Evolutionary conservation across 2,888 invertebrate species (phyloP).

Genomic region (Tillus elongatus): DNA sequence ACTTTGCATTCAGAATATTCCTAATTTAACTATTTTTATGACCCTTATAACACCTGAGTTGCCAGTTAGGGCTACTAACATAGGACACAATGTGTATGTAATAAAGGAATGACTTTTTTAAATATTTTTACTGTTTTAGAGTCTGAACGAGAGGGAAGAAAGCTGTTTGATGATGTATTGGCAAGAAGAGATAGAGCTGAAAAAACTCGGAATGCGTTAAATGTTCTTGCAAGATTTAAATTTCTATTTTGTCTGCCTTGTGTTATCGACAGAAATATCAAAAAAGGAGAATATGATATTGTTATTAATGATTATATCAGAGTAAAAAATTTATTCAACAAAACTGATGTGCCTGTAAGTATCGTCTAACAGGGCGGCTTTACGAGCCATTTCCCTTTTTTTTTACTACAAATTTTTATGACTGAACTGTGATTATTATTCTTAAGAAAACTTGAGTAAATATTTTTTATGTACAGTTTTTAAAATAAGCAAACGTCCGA

Average conservation of each 20-base stretch:
- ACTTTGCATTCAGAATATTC: too few relatives aligned
- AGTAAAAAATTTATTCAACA: conserved; percentile 91
- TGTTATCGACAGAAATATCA: conserved; percentile 86
- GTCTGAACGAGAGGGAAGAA: conserved; percentile 85
- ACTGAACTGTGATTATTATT: too few relatives aligned
- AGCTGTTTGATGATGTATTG: conserved; percentile 86
- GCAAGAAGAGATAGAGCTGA: conserved; percentile 91
- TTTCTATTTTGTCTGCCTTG: conserved; percentile 94
- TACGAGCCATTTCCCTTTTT: too few relatives aligned
- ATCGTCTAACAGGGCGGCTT: too few relatives aligned
- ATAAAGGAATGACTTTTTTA: conserved; percentile 2
- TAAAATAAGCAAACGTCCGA: too few relatives aligned
- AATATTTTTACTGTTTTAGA: conserved; percentile 45
- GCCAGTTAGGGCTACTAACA: too few relatives aligned
- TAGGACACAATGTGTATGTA: too few relatives aligned
- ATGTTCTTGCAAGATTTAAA: conserved; percentile 85
- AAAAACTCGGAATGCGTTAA: conserved; percentile 87
- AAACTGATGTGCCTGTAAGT: conserved; percentile 67
- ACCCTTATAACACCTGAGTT: too few relatives aligned
- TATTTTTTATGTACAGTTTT: too few relatives aligned
- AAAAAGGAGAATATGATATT: conserved; percentile 90
- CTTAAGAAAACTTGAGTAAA: too few relatives aligned
- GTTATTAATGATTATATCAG: conserved; percentile 96
- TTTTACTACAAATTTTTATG: too few relatives aligned
- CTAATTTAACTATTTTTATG: too few relatives aligned